phyloP scores from a whole-genome alignment of 2,113 vertebrate genomes.

The Pangasianodon hypophthalmus region DNA sequence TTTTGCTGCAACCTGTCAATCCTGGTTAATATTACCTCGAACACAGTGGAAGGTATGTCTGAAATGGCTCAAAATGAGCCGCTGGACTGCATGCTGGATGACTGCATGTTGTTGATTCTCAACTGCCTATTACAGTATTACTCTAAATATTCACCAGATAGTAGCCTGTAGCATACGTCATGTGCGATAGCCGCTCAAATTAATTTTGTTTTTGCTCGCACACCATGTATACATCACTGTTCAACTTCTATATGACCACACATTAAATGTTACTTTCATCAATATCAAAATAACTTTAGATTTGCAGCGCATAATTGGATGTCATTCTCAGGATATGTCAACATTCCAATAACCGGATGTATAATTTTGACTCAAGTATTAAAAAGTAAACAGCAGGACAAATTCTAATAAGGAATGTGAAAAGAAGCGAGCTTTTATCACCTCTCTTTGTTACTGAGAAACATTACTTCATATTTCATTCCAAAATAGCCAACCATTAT shows the following conservation, averaged over 20 bases:
- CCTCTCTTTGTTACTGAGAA: constrained; percentile 11
- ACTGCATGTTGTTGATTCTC: neutral
- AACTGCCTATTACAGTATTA: neutral
- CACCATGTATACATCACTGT: too few relatives aligned
- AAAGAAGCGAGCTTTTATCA: neutral
- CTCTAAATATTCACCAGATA: neutral
- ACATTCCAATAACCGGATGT: neutral
- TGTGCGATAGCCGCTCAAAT: neutral
- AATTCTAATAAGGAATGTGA: neutral
- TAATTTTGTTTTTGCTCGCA: neutral
- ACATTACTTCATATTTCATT: constrained; percentile 9
- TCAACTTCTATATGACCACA: too few relatives aligned
- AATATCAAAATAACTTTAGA: neutral
- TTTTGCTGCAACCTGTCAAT: neutral
- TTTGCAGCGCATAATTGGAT: too few relatives aligned
- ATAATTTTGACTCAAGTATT: neutral
- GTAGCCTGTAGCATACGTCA: neutral
- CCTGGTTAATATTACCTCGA: neutral
- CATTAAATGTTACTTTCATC: neutral
- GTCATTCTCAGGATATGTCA: neutral
- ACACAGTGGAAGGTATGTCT: neutral
- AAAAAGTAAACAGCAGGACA: neutral
- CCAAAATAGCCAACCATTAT: constrained; percentile 23
- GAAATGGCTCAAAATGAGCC: neutral
- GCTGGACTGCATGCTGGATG: neutral